phyloP scores from a whole-genome alignment of 1,140 invertebrate genomes.

The Penaeus japonicus region DNA sequence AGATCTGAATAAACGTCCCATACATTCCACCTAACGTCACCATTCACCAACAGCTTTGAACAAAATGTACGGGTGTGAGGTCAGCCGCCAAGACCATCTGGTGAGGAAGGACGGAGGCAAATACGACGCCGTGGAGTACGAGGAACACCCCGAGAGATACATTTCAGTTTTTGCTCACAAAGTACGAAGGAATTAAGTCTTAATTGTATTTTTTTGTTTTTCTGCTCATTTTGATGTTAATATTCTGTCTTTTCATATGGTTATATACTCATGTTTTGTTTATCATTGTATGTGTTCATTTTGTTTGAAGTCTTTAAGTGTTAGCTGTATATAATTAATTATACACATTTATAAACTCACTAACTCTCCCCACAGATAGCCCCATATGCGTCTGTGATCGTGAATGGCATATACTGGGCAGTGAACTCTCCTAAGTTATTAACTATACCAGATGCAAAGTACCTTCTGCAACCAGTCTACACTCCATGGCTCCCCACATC shows the following conservation, averaged over 20 bases:
- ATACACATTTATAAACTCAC: neutral
- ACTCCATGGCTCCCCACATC: slow-evolving; percentile 91
- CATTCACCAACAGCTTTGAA: slow-evolving; percentile 78
- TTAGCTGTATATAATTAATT: neutral
- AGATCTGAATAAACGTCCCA: no score
- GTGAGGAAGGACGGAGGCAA: slow-evolving; percentile 89
- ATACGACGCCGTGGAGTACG: slow-evolving; percentile 91
- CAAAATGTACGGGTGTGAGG: slow-evolving; percentile 95
- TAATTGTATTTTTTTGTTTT: neutral
- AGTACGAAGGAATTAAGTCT: slow-evolving; percentile 63
- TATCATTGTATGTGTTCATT: neutral
- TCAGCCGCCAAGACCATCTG: slow-evolving; percentile 90
- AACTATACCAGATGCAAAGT: slow-evolving; percentile 98
- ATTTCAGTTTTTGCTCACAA: slow-evolving; percentile 96
- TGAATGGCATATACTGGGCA: slow-evolving; percentile 99
- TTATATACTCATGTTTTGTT: neutral
- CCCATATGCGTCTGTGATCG: slow-evolving; percentile 94
- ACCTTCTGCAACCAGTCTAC: slow-evolving; percentile 83
- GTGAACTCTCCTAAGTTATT: slow-evolving; percentile 93
- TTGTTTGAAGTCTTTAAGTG: neutral
- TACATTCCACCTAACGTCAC: neutral
- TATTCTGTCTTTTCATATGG: neutral
- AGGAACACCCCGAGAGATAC: slow-evolving; percentile 90
- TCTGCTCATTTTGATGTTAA: neutral
- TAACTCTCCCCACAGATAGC: slow-evolving; percentile 77